Conservation (phyloP, 2,888 invertebrate genomes). For the Phymatocera aterrima region DNA sequence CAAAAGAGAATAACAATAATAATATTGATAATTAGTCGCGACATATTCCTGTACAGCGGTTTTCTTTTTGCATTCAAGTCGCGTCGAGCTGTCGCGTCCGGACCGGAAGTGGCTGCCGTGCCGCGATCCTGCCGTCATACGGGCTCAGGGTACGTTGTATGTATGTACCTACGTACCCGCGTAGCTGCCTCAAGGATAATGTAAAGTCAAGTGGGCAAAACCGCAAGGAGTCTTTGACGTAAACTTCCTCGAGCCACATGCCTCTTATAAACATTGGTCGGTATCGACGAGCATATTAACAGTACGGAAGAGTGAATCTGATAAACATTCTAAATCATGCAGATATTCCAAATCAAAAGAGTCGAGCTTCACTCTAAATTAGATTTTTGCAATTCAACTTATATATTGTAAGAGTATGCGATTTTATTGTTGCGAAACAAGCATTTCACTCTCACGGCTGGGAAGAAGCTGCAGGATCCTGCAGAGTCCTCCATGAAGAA, state of each 20-base stretch:
- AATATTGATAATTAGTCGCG: not conserved
- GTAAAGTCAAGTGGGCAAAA: constrained; percentile 4
- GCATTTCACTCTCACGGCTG: too few relatives aligned
- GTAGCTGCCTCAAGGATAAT: constrained; percentile 12
- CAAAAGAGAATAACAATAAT: not conserved
- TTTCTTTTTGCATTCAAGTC: constrained; percentile 31
- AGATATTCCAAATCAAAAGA: too few relatives aligned
- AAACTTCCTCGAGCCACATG: not conserved
- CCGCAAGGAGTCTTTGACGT: not conserved
- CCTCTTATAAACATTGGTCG: not conserved
- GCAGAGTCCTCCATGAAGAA: too few relatives aligned
- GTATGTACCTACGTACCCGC: too few relatives aligned
- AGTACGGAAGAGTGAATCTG: too few relatives aligned
- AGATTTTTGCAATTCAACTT: too few relatives aligned
- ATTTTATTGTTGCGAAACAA: too few relatives aligned
- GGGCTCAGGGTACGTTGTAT: not conserved
- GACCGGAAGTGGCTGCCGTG: constrained; percentile 26
- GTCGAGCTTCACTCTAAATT: too few relatives aligned
- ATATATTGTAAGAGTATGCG: too few relatives aligned
- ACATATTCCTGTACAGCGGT: not conserved
- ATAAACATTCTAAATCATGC: too few relatives aligned
- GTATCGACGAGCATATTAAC: not conserved
- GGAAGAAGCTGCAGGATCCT: too few relatives aligned
- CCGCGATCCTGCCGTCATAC: constrained; percentile 3
- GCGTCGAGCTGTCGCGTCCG: constrained; percentile 41